phyloP scores from a whole-genome alignment of 2,113 vertebrate species.

The Meriones unguiculatus region DNA sequence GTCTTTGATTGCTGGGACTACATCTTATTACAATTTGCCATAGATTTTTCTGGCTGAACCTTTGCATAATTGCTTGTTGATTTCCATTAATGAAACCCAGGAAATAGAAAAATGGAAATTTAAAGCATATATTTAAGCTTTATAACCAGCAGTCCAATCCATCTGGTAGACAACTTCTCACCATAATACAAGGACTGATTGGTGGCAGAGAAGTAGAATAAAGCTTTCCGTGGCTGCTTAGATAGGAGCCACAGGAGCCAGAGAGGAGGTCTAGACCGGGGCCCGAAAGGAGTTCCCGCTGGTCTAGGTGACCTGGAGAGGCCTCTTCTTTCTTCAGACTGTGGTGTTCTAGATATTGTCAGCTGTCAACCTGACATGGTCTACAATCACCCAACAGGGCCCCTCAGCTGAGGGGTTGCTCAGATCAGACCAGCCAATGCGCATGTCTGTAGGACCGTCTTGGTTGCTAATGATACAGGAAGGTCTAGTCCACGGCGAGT shows the following conservation, averaged over 20 bases:
- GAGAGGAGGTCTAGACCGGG: no score
- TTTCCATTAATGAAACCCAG: conserved; percentile 2
- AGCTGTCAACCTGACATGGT: background rate
- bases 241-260: no score
- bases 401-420: background rate
- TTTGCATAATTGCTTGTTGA: conserved; percentile 42
- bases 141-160: background rate
- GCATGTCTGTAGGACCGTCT: background rate
- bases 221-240: background rate
- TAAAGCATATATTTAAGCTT: background rate
- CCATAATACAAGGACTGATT: background rate
- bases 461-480: background rate
- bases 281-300: no score
- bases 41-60: conserved; percentile 46
- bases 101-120: background rate
- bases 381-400: background rate
- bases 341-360: background rate
- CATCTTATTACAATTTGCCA: conserved; percentile 4
- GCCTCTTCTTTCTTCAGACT: background rate
- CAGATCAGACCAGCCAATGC: background rate
- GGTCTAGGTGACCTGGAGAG: background rate
- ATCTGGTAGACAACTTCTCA: background rate
- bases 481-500: background rate
- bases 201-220: background rate
- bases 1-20: background rate